Evolutionary conservation across 1,140 invertebrate species (phyloP).

Genomic region (Euura lappo): DNA sequence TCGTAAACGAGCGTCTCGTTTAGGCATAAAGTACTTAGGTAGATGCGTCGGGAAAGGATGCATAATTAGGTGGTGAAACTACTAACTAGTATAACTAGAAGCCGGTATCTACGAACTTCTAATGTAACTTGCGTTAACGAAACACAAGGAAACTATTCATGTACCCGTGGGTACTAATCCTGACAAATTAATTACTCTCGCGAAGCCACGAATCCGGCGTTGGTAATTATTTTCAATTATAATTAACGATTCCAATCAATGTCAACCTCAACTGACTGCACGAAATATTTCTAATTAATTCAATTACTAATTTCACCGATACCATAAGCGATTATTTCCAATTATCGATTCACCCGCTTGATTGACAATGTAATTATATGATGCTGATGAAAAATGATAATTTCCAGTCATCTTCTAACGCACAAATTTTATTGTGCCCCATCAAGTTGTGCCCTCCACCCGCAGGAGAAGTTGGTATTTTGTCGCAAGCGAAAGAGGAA

Average conservation of each 20-base stretch:
- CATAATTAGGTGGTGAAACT: not conserved
- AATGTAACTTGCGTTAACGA: not conserved
- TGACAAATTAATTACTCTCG: not conserved
- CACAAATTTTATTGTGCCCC: too few relatives aligned
- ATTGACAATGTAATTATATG: not conserved
- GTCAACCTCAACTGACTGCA: not conserved
- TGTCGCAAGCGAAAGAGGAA: too few relatives aligned
- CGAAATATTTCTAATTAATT: not conserved
- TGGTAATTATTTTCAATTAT: not conserved
- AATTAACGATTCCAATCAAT: not conserved
- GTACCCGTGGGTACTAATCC: not conserved
- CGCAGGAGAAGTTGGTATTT: too few relatives aligned
- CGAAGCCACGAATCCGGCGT: not conserved
- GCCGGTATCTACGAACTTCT: not conserved
- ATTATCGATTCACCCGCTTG: too few relatives aligned
- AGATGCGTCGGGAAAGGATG: not conserved
- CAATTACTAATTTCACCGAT: too few relatives aligned
- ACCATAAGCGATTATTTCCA: too few relatives aligned
- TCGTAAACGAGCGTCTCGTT: not conserved
- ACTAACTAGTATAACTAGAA: not conserved
- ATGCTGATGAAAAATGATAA: too few relatives aligned
- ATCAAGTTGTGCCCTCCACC: too few relatives aligned
- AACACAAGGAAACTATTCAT: not conserved
- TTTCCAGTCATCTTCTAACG: too few relatives aligned
- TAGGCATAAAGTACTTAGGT: not conserved